phyloP scores from a whole-genome alignment of 2,888 invertebrate species.

The Drosophila anceps region DNA sequence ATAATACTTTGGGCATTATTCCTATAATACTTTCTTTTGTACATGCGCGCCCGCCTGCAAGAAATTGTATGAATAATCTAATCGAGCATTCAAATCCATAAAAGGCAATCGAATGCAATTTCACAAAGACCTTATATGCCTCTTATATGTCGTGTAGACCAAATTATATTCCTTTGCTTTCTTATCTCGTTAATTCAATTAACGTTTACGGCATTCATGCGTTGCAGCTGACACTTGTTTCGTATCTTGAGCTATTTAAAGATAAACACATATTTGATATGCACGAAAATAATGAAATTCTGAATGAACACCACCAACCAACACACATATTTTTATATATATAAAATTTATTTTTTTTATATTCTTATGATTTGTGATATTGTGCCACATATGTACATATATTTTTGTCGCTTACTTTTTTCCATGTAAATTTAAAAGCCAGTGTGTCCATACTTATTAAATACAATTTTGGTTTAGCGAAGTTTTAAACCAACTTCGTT shows the following conservation, averaged over 20 bases:
- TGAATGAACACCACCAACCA: background rate
- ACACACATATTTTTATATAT: background rate
- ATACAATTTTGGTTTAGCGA: slow-evolving; percentile 1
- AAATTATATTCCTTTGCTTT: slow-evolving; percentile 45
- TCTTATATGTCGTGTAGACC: slow-evolving; percentile 21
- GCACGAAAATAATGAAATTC: background rate
- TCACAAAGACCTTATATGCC: slow-evolving; percentile 33
- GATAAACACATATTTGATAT: slow-evolving; percentile 15
- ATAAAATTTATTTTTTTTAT: background rate
- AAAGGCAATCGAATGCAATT: slow-evolving; percentile 51
- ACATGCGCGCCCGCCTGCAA: background rate
- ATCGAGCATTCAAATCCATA: slow-evolving; percentile 56
- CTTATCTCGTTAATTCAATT: slow-evolving; percentile 71
- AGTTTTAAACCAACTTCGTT: slow-evolving; percentile 4
- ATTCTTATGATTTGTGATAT: background rate
- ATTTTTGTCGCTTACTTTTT: background rate
- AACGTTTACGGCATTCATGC: slow-evolving; percentile 19
- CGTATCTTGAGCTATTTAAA: slow-evolving; percentile 15
- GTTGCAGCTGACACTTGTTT: slow-evolving; percentile 17
- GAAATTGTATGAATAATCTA: slow-evolving; percentile 53
- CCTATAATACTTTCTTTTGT: slow-evolving; percentile 9
- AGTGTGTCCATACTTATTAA: slow-evolving; percentile 6
- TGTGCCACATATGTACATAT: background rate
- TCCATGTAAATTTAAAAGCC: background rate
- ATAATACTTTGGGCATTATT: background rate